Base-by-base conservation (phyloP, 2,888 invertebrate genomes). In the Leptarthrus brevirostris region DNA sequence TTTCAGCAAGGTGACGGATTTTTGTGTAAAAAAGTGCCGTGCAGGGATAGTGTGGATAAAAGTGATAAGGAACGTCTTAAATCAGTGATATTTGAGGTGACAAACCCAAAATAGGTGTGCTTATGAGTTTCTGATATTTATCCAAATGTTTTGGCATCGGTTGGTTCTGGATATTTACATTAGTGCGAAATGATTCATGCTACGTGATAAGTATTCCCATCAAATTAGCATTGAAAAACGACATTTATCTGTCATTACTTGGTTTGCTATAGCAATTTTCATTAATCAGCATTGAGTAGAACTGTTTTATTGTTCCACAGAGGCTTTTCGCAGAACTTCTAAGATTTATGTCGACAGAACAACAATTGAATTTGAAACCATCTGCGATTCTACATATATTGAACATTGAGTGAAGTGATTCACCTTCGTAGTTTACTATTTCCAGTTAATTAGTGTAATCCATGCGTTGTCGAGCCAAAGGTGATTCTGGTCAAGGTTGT, bases 181-280 rank as follows among this genome's bases (percentile, higher is more conserved):
- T 30, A 6, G 56, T 14, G 16, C 30, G 56, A n/a, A 18, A n/a
- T 61, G 61, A 61, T 20, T 61, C 61, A 61, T 34, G 2, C 18
- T 2, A 16, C 40, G 34, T 40, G 61, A 61, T 61, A 61, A 61
- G 40, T 36, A 61, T 61, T 61, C 61, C 61, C 61, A 34, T 24
- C 12, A 22, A 61, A 61, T 61, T 61, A 61, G 61, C 36, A 61
- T 61, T 61, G 22, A n/a, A 61, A 61, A 22, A 6, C 30, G n/a
- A n/a, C 14, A 0, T 61, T 61, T 34, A 12, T 36, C n/a, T 12
- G 18, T 34, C 16, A 18, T 34, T 12, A 34, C 14, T 12, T 22
- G 34, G 40, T 34, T 40, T 40, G 61, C 36, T 18, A 20, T 56
- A 30, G 10, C 61, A 34, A 22, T 61, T 61, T 61, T 18, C 40